Base-by-base conservation (phyloP, 2,797 vertebrate genomes). In the Zalophus californianus region DNA sequence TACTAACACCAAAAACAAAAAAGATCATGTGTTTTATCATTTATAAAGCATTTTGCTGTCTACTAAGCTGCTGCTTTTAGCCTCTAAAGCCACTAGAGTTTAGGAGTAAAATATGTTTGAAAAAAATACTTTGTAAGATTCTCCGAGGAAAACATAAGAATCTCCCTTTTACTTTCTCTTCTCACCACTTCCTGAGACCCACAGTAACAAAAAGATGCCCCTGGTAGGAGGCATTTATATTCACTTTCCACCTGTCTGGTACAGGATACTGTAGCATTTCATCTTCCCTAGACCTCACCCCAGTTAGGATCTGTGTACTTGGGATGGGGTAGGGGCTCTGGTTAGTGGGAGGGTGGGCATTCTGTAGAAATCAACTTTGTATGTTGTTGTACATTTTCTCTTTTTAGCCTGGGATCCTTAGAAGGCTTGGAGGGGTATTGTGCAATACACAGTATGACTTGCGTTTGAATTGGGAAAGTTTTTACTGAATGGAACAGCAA, bases 371-470 rank as follows among this genome's bases (percentile, higher is more conserved):
- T 85, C n/a, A 85, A 58, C 64, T 78, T 72, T 48, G 25, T 93
- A 32, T 44, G 56, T 66, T 52, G 78, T 83, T 83, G 38, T 90
- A 5, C 18, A 6, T 83, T 90, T 96, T 95, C 35, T 88, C 5
- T 84, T 87, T 77, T 79, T 90, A 85, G 50, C 64, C 48, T 78
- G 82, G 92, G 56, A 12, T 27, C 62, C 85, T 98, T 80, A 70
- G 80, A 50, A 84, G 91, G 16, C 35, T 78, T 60, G 5, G 64
- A 87, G 56, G 35, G 21, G 48, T 18, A 54, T 90, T 92, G 88
- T 87, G 82, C 10, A 5, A 21, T 73, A 2, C 2, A 38, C 2
- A 90, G 21, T 16, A 3, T 91, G 91, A 94, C 18, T 80, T 58
- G 77, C 3, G 0, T 93, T n/a, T 96, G n/a, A 92, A 41, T 70